These are phyloP conservation scores for Crossaster papposus DNA, from an alignment of 53 echinoderm and acorn worm species.

Conservation along the genomic window DNA sequence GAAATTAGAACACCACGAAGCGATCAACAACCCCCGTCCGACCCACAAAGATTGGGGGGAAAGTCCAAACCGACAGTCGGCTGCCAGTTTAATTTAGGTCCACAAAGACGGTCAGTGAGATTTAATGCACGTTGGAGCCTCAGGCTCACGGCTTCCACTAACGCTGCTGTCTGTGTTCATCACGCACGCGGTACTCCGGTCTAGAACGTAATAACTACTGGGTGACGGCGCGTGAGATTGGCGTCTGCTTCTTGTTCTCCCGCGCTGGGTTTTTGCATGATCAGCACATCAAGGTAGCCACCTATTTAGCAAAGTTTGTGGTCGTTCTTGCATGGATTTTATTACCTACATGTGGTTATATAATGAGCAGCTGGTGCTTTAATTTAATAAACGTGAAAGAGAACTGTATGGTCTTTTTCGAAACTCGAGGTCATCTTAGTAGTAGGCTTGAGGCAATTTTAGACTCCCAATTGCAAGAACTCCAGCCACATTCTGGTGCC, in stretches of 20 bases:
- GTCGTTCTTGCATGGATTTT: not conserved
- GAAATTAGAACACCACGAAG: not conserved
- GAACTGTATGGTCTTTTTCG: not conserved
- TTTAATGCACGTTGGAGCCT: not conserved
- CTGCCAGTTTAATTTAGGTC: not conserved
- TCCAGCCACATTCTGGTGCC: too few relatives aligned
- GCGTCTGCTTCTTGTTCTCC: not conserved
- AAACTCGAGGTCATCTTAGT: too few relatives aligned
- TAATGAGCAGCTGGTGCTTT: not conserved
- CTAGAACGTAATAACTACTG: not conserved
- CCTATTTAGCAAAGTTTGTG: not conserved
- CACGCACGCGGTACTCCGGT: not conserved
- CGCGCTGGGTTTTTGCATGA: not conserved
- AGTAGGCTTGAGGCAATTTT: too few relatives aligned
- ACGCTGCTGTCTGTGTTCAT: not conserved
- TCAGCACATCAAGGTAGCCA: slow-evolving; percentile 3
- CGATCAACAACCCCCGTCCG: not conserved
- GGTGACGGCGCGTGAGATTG: not conserved
- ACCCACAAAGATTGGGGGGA: not conserved
- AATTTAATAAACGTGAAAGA: not conserved
- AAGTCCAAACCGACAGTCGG: not conserved
- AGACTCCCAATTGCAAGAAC: too few relatives aligned
- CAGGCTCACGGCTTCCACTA: not conserved
- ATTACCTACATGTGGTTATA: not conserved
- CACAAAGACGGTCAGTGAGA: not conserved